These are phyloP conservation scores for Dynastes grantii DNA, from an alignment of 2,888 invertebrate genomes.

Conservation along the genomic window DNA sequence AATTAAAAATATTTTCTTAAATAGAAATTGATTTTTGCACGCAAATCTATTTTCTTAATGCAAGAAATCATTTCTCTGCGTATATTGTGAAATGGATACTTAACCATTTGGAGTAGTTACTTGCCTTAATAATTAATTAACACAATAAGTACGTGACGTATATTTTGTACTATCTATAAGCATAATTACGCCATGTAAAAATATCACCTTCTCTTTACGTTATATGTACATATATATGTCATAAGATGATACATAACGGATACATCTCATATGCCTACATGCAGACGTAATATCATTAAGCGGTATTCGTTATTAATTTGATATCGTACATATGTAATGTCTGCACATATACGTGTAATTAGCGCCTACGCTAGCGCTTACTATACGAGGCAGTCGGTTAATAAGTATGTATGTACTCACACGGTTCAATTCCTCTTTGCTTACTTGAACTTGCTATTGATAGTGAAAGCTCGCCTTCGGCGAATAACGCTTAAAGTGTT, in stretches of 20 bases:
- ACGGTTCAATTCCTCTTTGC: constrained; percentile 7
- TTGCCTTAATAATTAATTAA: too few species aligned
- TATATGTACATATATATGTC: too few species aligned
- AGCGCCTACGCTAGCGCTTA: constrained; percentile 1
- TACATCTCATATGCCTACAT: background rate
- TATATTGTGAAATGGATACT: too few species aligned
- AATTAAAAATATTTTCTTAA: too few species aligned
- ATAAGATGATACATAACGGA: background rate
- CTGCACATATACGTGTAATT: background rate
- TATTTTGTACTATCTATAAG: too few species aligned
- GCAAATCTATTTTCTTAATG: too few species aligned
- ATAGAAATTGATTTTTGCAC: too few species aligned
- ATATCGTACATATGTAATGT: background rate
- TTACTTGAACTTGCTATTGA: constrained; percentile 47
- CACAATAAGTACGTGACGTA: background rate
- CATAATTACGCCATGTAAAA: too few species aligned
- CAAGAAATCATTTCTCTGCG: too few species aligned
- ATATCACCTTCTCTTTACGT: too few species aligned
- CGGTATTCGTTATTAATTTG: constrained; percentile 10
- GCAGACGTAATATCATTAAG: background rate
- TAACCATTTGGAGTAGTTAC: too few species aligned
- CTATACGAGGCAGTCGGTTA: background rate
- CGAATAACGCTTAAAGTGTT: background rate
- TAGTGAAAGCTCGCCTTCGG: constrained; percentile 38
- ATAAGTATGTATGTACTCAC: background rate